These are phyloP conservation scores for Temnothorax curvispinosus DNA, from an alignment of 1,140 invertebrate species.

Conservation along the genomic window DNA sequence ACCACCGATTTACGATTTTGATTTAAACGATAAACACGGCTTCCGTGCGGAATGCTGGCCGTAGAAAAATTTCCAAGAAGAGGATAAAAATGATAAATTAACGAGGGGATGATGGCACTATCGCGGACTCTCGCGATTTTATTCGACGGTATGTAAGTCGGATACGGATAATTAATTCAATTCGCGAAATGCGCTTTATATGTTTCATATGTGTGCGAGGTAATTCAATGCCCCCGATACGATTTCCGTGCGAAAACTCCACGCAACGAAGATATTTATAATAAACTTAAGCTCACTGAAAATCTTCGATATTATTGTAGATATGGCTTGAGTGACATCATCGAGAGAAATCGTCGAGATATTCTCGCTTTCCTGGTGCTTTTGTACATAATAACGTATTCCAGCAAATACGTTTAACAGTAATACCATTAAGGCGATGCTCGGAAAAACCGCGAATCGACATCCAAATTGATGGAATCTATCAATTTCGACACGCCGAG, in stretches of 20 bases:
- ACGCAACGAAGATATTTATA: background rate
- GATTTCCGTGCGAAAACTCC: slow-evolving; percentile 11
- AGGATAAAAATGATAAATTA: slow-evolving; percentile 26
- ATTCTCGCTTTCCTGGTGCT: background rate
- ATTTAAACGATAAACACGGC: background rate
- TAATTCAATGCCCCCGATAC: slow-evolving; percentile 4
- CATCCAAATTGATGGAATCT: slow-evolving; percentile 49
- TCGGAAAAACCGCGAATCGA: slow-evolving; percentile 47
- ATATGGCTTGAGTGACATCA: background rate
- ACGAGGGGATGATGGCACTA: background rate
- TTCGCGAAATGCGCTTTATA: slow-evolving; percentile 16
- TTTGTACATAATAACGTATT: slow-evolving; percentile 34
- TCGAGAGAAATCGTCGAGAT: background rate
- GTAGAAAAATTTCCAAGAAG: background rate
- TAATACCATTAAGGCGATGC: slow-evolving; percentile 25
- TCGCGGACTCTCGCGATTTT: background rate
- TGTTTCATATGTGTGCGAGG: background rate
- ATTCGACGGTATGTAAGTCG: background rate
- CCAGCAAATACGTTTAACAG: slow-evolving; percentile 39
- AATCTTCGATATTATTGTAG: slow-evolving; percentile 1
- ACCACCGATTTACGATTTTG: background rate
- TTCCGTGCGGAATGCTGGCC: background rate
- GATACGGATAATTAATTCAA: slow-evolving; percentile 46
- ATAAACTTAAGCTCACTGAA: slow-evolving; percentile 15
- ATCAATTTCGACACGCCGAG: slow-evolving; percentile 42